A percentile compares a stretch with the other conserved stretches of the same genome.
Evolutionary conservation across 2,888 invertebrate species (phyloP).

Genomic region (Eubasilissa splendida): DNA sequence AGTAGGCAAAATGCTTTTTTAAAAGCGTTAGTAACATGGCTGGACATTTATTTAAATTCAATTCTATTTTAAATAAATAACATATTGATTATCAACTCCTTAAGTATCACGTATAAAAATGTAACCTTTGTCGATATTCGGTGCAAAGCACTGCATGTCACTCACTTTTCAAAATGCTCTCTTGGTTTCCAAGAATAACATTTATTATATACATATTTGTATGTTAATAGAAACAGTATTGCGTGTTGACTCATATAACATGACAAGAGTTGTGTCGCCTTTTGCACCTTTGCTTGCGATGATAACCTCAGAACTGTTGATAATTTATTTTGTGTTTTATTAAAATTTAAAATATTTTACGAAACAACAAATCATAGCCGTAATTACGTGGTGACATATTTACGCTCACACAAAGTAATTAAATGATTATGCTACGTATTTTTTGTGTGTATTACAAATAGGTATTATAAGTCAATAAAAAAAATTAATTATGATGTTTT

Average conservation of each 20-base stretch:
- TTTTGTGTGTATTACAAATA: too few species aligned
- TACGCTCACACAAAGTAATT: not conserved
- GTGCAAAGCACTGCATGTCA: constrained; percentile 22
- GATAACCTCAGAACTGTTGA: constrained; percentile 25
- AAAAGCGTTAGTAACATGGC: too few species aligned
- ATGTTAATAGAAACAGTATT: constrained; percentile 2
- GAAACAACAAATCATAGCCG: constrained; percentile 23
- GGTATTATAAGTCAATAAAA: too few species aligned
- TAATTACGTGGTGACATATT: constrained; percentile 14
- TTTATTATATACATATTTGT: constrained; percentile 10
- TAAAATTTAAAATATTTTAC: not conserved
- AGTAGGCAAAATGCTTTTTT: too few species aligned
- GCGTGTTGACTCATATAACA: constrained; percentile 2
- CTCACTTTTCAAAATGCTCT: not conserved
- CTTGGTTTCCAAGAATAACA: constrained; percentile 22
- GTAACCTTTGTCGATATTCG: not conserved
- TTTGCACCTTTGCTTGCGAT: constrained; percentile 4
- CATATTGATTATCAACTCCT: too few species aligned
- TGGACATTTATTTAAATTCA: too few species aligned
- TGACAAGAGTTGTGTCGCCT: constrained; percentile 18
- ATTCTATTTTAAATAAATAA: too few species aligned
- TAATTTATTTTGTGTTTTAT: not conserved
- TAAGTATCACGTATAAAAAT: not conserved
- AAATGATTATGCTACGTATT: not conserved
- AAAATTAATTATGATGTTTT: too few species aligned